Conservation (phyloP, 1,140 invertebrate genomes). For the Sitodiplosis mosellana region DNA sequence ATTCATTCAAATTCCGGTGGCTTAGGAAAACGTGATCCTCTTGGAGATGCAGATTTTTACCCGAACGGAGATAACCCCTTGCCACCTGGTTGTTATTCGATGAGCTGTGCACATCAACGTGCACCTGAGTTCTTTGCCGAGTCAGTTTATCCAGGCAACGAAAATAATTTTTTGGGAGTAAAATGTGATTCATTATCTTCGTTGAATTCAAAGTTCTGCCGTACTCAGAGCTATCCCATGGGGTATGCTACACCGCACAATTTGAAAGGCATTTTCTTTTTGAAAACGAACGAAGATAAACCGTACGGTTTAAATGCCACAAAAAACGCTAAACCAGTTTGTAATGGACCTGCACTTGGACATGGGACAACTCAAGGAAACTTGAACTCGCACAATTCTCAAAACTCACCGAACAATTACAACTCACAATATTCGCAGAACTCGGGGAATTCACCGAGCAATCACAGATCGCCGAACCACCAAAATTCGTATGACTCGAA, state of each 20-base stretch:
- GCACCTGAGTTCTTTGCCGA: neutral
- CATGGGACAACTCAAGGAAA: too few species aligned
- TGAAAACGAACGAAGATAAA: constrained; percentile 17
- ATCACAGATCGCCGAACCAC: too few species aligned
- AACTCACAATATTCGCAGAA: too few species aligned
- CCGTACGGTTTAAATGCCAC: constrained; percentile 18
- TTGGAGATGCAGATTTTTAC: constrained; percentile 1
- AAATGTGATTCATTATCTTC: neutral
- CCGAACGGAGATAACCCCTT: neutral
- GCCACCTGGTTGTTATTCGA: neutral
- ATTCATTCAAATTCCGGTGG: neutral
- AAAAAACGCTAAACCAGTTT: neutral
- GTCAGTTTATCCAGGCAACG: constrained; percentile 1
- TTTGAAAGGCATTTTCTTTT: constrained; percentile 19
- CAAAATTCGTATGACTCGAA: too few species aligned
- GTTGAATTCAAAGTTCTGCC: neutral
- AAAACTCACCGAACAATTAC: too few species aligned
- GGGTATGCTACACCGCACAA: constrained; percentile 17
- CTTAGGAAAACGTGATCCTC: neutral
- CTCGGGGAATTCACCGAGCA: too few species aligned
- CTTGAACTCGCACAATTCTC: too few species aligned
- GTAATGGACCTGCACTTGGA: too few species aligned
- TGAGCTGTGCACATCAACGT: neutral
- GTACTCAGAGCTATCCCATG: constrained; percentile 14
- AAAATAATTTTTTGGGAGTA: neutral